Evolutionary conservation across 2,113 vertebrate species (phyloP).

Genomic region (Osmerus mordax): DNA sequence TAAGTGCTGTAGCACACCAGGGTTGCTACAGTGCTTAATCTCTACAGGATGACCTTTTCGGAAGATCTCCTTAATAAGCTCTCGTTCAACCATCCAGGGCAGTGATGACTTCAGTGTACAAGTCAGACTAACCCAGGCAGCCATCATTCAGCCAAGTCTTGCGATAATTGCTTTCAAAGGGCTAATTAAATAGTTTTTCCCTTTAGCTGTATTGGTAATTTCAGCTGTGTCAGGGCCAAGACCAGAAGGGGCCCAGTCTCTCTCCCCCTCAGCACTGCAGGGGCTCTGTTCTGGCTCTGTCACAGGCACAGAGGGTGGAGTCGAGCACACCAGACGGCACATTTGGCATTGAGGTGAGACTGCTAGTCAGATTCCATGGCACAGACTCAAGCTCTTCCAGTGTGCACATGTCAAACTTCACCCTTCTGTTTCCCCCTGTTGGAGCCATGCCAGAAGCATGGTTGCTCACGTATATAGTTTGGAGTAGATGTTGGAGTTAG

Average conservation of each 20-base stretch:
- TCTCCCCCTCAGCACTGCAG: slow-evolving; percentile 23
- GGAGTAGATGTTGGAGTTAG: slow-evolving; percentile 32
- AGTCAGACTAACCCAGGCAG: slow-evolving; percentile 38
- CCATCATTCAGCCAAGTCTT: slow-evolving; percentile 47
- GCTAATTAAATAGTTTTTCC: slow-evolving; percentile 61
- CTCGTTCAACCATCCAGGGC: slow-evolving; percentile 18
- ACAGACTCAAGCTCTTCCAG: slow-evolving; percentile 33
- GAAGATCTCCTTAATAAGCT: not conserved
- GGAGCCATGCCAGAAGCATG: slow-evolving; percentile 18
- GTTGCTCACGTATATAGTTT: slow-evolving; percentile 13
- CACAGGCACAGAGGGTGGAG: slow-evolving; percentile 46
- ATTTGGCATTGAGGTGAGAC: slow-evolving; percentile 45
- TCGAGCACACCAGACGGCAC: slow-evolving; percentile 18
- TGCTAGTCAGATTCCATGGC: slow-evolving; percentile 45
- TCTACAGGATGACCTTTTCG: not conserved
- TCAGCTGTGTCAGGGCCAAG: slow-evolving; percentile 32
- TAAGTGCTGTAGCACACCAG: no score
- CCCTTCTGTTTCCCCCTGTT: slow-evolving; percentile 48
- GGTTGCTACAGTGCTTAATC: not conserved
- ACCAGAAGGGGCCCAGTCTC: slow-evolving; percentile 30
- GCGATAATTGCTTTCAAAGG: slow-evolving; percentile 57
- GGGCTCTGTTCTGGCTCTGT: slow-evolving; percentile 52
- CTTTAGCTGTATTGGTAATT: slow-evolving; percentile 40
- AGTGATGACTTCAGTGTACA: slow-evolving; percentile 18
- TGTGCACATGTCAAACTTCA: slow-evolving; percentile 47